A percentile compares a stretch with the other conserved stretches of the same genome.
Evolutionary conservation across 1,140 invertebrate species (phyloP).

Genomic region (Zelostemma sp.): DNA sequence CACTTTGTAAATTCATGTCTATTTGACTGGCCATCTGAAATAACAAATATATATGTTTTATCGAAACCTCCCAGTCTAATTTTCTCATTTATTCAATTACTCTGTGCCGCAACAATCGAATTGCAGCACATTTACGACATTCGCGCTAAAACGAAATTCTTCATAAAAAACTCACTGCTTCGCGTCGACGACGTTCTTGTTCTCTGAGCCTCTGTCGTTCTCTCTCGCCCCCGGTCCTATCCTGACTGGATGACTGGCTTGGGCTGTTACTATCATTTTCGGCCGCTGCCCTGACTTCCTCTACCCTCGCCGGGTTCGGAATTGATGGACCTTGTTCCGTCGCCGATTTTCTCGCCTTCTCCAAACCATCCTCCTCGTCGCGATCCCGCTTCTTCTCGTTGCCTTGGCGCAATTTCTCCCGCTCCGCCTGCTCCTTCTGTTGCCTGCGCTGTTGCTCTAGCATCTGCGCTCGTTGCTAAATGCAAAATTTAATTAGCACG

Average conservation of each 20-base stretch:
- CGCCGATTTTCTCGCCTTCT: conserved; percentile 76
- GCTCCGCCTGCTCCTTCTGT: conserved; percentile 77
- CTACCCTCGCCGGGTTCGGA: conserved; percentile 62
- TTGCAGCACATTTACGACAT: too few relatives aligned
- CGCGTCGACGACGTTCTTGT: conserved; percentile 89
- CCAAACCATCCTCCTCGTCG: conserved; percentile 85
- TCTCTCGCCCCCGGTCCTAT: conserved; percentile 79
- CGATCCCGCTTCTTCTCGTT: conserved; percentile 82
- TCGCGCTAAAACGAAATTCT: too few relatives aligned
- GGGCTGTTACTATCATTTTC: conserved; percentile 73
- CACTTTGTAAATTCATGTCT: conserved; percentile 98
- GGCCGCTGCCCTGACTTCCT: conserved; percentile 72
- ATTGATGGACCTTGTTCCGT: conserved; percentile 60
- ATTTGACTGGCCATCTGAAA: conserved; percentile 95
- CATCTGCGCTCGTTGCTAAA: conserved; percentile 79
- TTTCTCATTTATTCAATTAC: background rate
- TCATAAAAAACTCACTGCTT: conserved; percentile 86
- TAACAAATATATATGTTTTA: too few relatives aligned
- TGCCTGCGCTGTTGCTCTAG: conserved; percentile 85
- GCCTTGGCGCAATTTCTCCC: conserved; percentile 82
- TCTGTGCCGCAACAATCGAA: too few relatives aligned
- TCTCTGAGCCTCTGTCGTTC: conserved; percentile 86
- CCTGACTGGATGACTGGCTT: conserved; percentile 73
- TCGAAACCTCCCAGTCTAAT: too few relatives aligned
- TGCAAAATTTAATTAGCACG: conserved; percentile 25